phyloP scores from a whole-genome alignment of 2,113 vertebrate species.

The Pitta sordida region DNA sequence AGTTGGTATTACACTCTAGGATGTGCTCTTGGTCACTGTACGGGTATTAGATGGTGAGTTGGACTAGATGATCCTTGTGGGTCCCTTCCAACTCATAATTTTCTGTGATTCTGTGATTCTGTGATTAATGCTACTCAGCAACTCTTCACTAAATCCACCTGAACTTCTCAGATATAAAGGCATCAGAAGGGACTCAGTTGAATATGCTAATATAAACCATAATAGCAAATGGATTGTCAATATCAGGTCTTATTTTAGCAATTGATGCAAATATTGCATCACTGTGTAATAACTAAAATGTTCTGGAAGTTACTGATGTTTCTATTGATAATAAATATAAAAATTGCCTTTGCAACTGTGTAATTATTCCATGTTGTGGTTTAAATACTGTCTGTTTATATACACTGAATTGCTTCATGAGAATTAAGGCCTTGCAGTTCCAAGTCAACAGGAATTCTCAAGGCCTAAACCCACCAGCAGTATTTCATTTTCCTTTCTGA shows the following conservation, averaged over 20 bases:
- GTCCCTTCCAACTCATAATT: no score
- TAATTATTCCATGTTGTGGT: not conserved
- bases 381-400: not conserved
- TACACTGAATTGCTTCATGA: not conserved
- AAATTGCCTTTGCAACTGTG: not conserved
- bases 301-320: not conserved
- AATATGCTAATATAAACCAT: not conserved
- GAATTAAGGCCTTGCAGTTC: not conserved
- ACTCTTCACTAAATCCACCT: not conserved
- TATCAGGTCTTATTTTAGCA: not conserved
- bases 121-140: not conserved
- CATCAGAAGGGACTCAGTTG: not conserved
- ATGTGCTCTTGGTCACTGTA: no score
- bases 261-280: not conserved
- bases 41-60: no score
- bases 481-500: not conserved
- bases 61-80: no score
- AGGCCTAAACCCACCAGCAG: not conserved
- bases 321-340: not conserved
- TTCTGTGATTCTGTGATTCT: no score
- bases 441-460: not conserved
- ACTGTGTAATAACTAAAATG: not conserved
- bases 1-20: no score
- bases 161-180: not conserved
- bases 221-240: not conserved